Base-by-base conservation (phyloP, 2,888 invertebrate species). In the Petrolisthes cinctipes region DNA sequence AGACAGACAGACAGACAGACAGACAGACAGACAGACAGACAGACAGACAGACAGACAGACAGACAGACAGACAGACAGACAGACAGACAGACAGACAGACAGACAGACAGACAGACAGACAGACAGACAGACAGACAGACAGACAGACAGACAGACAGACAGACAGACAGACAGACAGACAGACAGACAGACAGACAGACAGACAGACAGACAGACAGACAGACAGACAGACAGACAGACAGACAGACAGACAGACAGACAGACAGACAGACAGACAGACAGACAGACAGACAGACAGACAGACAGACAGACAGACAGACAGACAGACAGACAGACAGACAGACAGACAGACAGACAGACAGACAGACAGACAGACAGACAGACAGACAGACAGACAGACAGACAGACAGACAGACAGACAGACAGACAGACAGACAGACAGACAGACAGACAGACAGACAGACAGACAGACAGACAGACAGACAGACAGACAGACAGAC, bases 1-100 rank as follows among this genome's bases (percentile, higher is more conserved):
- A 61, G 61, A 61, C 61, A 61, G 61, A 61, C 61, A 61, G 61
- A 61, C 61, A 61, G 61, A 61, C 61, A 61, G 61, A 61, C 61
- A 61, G 61, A 61, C 61, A 61, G 61, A 61, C 61, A 61, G 61
- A 61, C 61, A 61, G 61, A 61, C 61, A 61, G 61, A 61, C 61
- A 61, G 61, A 61, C 61, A 61, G 61, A 61, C 61, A 61, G 61
- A 61, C 61, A 61, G 61, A 61, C 61, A 61, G 61, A 61, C 61
- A 61, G 61, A 61, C 61, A 61, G 61, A 61, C 61, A 61, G 61
- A 61, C 61, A 61, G 61, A 61, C 61, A 61, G 61, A 61, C 61
- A 61, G 61, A 61, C 61, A 61, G 61, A 61, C 61, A 61, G 61
- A 61, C 61, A 61, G 61, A 61, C 61, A 61, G 61, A 61, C 61